These are phyloP conservation scores for Cotesia vestalis DNA, from an alignment of 1,140 invertebrate species.

Conservation along the genomic window DNA sequence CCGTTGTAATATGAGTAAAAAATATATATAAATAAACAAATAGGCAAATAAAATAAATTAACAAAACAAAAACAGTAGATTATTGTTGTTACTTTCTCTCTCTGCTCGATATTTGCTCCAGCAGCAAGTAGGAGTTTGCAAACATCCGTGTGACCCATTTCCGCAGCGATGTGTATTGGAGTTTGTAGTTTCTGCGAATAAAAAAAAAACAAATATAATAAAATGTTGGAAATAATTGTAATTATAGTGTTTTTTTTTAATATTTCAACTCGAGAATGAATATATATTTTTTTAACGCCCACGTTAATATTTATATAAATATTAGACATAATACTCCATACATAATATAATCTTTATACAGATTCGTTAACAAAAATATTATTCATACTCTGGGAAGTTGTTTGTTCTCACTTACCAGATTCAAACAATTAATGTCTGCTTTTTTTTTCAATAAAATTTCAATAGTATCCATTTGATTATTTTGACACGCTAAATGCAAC, in stretches of 20 bases:
- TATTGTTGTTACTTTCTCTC: slow-evolving; percentile 69
- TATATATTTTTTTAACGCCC: background rate
- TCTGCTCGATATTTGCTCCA: slow-evolving; percentile 73
- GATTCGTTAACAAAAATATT: background rate
- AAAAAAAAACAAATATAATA: background rate
- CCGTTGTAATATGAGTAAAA: too few relatives aligned
- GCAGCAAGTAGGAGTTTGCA: slow-evolving; percentile 73
- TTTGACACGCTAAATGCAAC: slow-evolving; percentile 78
- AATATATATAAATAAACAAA: slow-evolving; percentile 17
- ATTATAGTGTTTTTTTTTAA: background rate
- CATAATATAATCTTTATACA: too few relatives aligned
- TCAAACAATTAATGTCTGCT: slow-evolving; percentile 76
- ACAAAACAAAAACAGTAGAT: background rate
- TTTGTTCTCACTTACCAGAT: slow-evolving; percentile 70
- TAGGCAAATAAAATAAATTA: slow-evolving; percentile 16
- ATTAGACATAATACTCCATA: too few relatives aligned
- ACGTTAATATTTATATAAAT: background rate
- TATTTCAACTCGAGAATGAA: background rate
- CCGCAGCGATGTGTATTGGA: slow-evolving; percentile 75
- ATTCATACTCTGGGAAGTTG: background rate
- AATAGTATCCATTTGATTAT: slow-evolving; percentile 76
- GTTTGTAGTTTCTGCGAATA: slow-evolving; percentile 71
- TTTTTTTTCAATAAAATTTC: slow-evolving; percentile 76
- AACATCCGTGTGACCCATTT: slow-evolving; percentile 74
- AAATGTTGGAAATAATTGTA: slow-evolving; percentile 3